Evolutionary conservation across 2,797 vertebrate species (phyloP).

Genomic region (Acipenser transmontanus): DNA sequence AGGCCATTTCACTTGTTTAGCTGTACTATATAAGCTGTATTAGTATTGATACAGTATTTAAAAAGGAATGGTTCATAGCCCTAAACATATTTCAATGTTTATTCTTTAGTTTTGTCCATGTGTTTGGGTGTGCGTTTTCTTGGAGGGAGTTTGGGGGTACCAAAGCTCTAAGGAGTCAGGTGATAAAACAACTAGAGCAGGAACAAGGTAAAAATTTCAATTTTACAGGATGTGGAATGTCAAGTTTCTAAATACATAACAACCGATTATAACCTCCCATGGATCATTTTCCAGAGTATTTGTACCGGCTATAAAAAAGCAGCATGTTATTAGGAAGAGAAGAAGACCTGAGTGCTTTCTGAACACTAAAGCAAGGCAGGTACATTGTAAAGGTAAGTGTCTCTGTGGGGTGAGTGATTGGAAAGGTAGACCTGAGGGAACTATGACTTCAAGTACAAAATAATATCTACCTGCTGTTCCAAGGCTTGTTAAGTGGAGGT

Average conservation of each 20-base stretch:
- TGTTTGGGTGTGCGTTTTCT: neutral
- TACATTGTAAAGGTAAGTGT: neutral
- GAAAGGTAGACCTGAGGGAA: slow-evolving; percentile 9
- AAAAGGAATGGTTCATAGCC: no score
- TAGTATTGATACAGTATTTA: no score
- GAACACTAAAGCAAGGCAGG: neutral
- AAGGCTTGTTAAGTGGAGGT: slow-evolving; percentile 7
- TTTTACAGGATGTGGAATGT: slow-evolving; percentile 65
- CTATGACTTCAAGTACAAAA: slow-evolving; percentile 2
- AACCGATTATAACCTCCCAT: slow-evolving; percentile 38
- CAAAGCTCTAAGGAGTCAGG: slow-evolving; percentile 39
- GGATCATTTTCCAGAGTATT: slow-evolving; percentile 37
- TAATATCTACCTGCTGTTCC: slow-evolving; percentile 8
- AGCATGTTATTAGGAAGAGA: slow-evolving; percentile 19
- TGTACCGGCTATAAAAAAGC: slow-evolving; percentile 35
- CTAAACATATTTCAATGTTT: neutral
- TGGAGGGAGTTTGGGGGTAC: slow-evolving; percentile 7
- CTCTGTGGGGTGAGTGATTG: slow-evolving; percentile 1
- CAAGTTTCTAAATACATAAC: slow-evolving; percentile 71
- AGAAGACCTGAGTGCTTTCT: slow-evolving; percentile 20
- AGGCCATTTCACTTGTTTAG: no score
- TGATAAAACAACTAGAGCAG: slow-evolving; percentile 59
- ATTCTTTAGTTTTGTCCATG: slow-evolving; percentile 27
- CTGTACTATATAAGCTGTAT: no score
- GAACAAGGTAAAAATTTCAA: slow-evolving; percentile 62